Percentiles rank a stretch among this genome's conserved stretches.
phyloP scores from a whole-genome alignment of 2,888 invertebrate species.

The Onthophagus sagittarius region DNA sequence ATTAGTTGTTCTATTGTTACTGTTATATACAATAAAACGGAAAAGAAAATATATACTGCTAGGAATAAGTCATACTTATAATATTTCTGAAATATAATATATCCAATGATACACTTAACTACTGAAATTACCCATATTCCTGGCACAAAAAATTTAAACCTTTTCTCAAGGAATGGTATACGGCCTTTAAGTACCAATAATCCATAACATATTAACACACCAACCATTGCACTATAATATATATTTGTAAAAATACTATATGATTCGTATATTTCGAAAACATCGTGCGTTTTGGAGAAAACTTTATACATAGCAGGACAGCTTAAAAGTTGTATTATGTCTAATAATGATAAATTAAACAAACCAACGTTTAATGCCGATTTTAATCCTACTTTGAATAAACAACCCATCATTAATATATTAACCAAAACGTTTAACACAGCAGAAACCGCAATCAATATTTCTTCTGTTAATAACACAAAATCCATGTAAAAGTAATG shows the following conservation, averaged over 20 bases:
- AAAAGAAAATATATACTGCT: not conserved
- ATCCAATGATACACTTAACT: not conserved
- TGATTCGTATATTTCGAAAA: not conserved
- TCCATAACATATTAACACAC: not conserved
- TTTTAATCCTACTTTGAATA: not conserved
- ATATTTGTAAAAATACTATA: not conserved
- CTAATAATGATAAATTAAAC: not conserved
- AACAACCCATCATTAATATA: not conserved
- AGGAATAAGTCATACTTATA: not conserved
- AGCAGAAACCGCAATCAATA: not conserved
- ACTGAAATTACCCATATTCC: not conserved
- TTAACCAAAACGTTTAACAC: not conserved
- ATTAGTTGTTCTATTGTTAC: not conserved
- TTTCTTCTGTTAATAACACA: not conserved
- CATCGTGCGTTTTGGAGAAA: not conserved
- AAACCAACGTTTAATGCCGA: not conserved
- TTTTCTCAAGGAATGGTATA: not conserved
- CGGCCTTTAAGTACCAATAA: not conserved
- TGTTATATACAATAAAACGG: not conserved
- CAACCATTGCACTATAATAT: not conserved
- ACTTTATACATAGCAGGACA: not conserved
- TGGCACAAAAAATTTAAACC: not conserved
- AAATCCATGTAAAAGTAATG: not conserved
- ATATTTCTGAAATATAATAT: not conserved
- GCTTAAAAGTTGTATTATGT: not conserved